Evolutionary conservation across 2,113 vertebrate species (phyloP).

Genomic region (Oenanthe melanoleuca): DNA sequence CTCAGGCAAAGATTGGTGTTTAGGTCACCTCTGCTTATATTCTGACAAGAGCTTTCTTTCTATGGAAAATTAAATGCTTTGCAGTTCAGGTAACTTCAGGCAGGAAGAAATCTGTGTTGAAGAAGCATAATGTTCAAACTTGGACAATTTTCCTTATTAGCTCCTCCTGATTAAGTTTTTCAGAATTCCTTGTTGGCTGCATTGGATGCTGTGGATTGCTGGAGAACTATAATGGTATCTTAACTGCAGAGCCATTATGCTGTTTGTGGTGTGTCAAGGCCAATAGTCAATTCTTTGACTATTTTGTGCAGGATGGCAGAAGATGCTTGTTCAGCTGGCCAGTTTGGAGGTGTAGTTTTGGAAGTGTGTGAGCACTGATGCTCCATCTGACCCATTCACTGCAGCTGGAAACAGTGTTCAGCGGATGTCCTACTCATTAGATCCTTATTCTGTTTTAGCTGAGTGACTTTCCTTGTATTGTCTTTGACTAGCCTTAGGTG

Average conservation of each 20-base stretch:
- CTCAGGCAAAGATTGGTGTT: background rate
- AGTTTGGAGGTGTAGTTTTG: background rate
- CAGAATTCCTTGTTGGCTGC: background rate
- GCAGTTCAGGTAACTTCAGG: background rate
- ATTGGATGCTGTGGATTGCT: background rate
- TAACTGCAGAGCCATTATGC: background rate
- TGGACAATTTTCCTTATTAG: background rate
- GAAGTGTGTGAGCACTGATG: background rate
- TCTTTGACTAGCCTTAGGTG: background rate
- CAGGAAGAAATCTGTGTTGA: background rate
- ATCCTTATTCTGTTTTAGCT: background rate
- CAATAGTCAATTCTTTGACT: background rate
- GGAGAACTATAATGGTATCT: background rate
- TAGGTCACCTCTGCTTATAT: background rate
- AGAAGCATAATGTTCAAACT: background rate
- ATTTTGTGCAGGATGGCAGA: background rate
- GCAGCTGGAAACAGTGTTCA: background rate
- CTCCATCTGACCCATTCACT: background rate
- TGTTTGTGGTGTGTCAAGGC: background rate
- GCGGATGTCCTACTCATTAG: background rate
- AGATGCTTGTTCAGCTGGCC: accelerated
- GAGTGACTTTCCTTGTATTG: slow-evolving; percentile 25
- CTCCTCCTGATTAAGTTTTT: background rate
- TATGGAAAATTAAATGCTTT: background rate
- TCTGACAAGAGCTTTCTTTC: background rate